A percentile compares a stretch with the other conserved stretches of the same genome.
Conservation (phyloP, 2,888 invertebrate species). For the Limulus polyphemus region DNA sequence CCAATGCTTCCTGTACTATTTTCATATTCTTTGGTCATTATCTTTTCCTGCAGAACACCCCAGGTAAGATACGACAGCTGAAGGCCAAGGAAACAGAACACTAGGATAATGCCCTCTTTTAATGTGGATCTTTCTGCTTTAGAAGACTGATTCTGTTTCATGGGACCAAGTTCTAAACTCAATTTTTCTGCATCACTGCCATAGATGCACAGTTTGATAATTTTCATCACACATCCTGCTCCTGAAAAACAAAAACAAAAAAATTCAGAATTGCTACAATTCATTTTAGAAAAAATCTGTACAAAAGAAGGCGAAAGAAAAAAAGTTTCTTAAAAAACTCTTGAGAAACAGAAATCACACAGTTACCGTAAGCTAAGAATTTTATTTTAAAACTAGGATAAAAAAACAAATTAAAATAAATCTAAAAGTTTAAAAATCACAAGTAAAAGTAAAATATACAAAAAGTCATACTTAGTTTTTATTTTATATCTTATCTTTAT, state of each 20-base stretch:
- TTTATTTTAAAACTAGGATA: too few species aligned
- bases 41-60: conserved; percentile 95
- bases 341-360: too few species aligned
- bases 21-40: conserved; percentile 62
- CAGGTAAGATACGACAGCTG: conserved; percentile 85
- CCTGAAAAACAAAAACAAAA: conserved; percentile 10
- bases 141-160: neutral
- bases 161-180: neutral
- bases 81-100: conserved; percentile 73
- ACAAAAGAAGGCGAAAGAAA: too few species aligned
- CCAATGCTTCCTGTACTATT: conserved; percentile 30
- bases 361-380: too few species aligned
- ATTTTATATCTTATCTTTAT: too few species aligned
- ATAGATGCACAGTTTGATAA: conserved; percentile 20
- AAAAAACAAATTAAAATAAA: too few species aligned
- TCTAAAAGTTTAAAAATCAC: too few species aligned
- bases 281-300: too few species aligned
- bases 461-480: too few species aligned
- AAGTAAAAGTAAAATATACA: too few species aligned
- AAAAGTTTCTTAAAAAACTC: too few species aligned
- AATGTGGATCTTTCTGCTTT: conserved; percentile 10
- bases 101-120: conserved; percentile 49
- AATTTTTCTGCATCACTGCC: conserved; percentile 14
- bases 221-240: conserved; percentile 9
- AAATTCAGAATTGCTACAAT: neutral